Conservation (phyloP, 2,113 vertebrate genomes). For the Mormyrus iriodes region DNA sequence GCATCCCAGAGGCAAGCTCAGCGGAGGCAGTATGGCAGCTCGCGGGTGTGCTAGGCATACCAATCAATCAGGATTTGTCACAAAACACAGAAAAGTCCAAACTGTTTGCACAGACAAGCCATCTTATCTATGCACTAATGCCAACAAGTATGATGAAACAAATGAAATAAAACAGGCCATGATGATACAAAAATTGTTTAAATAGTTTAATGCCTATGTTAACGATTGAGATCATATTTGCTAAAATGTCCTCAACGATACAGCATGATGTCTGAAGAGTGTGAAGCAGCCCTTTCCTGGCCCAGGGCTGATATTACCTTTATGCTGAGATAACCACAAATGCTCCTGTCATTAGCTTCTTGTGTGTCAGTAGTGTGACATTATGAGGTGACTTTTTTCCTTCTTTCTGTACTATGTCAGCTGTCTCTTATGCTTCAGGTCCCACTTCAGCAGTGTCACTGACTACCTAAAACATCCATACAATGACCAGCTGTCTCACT, state of each 20-base stretch:
- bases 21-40: background rate
- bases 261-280: background rate
- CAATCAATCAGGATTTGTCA: background rate
- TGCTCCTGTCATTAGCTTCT: background rate
- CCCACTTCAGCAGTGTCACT: background rate
- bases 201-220: background rate
- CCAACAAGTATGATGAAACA: background rate
- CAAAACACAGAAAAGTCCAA: background rate
- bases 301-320: background rate
- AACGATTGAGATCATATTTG: background rate
- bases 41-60: background rate
- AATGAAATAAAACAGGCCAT: too few relatives aligned
- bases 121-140: background rate
- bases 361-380: background rate
- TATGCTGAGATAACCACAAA: background rate
- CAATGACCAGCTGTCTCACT: background rate
- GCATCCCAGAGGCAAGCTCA: slow-evolving; percentile 24
- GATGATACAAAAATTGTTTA: background rate
- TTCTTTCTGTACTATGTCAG: background rate
- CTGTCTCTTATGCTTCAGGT: background rate
- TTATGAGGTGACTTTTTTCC: too few relatives aligned
- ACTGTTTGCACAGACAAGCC: background rate
- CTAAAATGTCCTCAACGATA: background rate
- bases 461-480: background rate
- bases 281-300: background rate